Percentiles rank a stretch among this genome's conserved stretches.
phyloP scores from a whole-genome alignment of 2,797 vertebrate species.

The Cuculus canorus region DNA sequence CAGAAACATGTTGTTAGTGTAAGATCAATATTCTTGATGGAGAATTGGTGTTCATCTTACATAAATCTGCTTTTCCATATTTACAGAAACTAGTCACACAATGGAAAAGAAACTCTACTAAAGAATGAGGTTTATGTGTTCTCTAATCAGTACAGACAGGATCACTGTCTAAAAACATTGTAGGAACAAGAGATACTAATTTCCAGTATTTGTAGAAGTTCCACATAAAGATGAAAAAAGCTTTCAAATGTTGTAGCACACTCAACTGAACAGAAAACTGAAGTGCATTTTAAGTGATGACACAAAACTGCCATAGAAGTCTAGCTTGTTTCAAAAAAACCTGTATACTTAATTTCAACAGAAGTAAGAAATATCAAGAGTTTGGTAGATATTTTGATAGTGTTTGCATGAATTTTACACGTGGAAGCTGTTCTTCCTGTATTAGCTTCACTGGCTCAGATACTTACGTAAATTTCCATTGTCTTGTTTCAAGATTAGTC shows the following conservation, averaged over 20 bases:
- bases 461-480: not conserved
- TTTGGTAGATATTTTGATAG: not conserved
- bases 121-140: not conserved
- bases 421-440: not conserved
- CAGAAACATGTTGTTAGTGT: not conserved
- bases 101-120: not conserved
- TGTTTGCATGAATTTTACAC: not conserved
- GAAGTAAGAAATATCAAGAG: not conserved
- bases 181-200: not conserved
- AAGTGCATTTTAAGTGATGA: not conserved
- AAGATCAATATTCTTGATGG: not conserved
- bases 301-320: not conserved
- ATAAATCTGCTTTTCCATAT: not conserved
- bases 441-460: not conserved
- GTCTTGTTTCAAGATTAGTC: conserved; percentile 1
- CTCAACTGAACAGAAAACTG: not conserved
- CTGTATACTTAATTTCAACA: not conserved
- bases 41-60: not conserved
- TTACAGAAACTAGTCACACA: not conserved
- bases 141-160: not conserved
- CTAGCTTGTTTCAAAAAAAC: not conserved
- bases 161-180: not conserved
- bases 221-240: not conserved
- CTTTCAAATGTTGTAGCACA: not conserved
- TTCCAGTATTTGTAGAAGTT: not conserved